These are phyloP conservation scores for Heliconius ismenius DNA, from an alignment of 2,888 invertebrate genomes.

Conservation along the genomic window DNA sequence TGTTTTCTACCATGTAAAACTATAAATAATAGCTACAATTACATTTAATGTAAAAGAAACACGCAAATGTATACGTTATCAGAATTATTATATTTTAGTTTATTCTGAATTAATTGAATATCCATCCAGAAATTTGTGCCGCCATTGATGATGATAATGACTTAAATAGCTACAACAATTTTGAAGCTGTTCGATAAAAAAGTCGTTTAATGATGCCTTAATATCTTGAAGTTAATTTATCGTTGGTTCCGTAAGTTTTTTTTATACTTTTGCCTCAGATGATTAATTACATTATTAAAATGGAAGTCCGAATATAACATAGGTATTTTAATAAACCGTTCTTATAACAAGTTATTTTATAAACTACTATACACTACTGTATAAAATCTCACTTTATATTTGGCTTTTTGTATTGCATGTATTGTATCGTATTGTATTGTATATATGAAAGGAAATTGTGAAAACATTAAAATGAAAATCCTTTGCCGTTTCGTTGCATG, in stretches of 20 bases:
- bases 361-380: too few relatives aligned
- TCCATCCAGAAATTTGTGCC: constrained; percentile 64
- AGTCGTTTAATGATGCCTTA: constrained; percentile 31
- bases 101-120: constrained; percentile 63
- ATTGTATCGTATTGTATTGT: neutral
- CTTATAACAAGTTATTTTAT: neutral
- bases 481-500: constrained; percentile 33
- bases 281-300: constrained; percentile 13
- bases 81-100: constrained; percentile 11
- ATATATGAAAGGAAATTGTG: constrained; percentile 34
- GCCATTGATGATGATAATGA: constrained; percentile 68
- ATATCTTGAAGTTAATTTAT: constrained; percentile 16
- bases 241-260: constrained; percentile 18
- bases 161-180: constrained; percentile 62
- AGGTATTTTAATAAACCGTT: neutral
- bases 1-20: neutral
- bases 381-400: neutral
- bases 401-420: neutral
- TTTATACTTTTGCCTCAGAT: constrained; percentile 5
- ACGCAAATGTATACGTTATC: constrained; percentile 4
- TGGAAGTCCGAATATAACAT: neutral
- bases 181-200: constrained; percentile 30
- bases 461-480: constrained; percentile 38
- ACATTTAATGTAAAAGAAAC: constrained; percentile 10
- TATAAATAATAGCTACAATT: constrained; percentile 2